These are phyloP conservation scores for Herpailurus yagouaroundi DNA, from an alignment of 2,113 vertebrate genomes.

Conservation along the genomic window DNA sequence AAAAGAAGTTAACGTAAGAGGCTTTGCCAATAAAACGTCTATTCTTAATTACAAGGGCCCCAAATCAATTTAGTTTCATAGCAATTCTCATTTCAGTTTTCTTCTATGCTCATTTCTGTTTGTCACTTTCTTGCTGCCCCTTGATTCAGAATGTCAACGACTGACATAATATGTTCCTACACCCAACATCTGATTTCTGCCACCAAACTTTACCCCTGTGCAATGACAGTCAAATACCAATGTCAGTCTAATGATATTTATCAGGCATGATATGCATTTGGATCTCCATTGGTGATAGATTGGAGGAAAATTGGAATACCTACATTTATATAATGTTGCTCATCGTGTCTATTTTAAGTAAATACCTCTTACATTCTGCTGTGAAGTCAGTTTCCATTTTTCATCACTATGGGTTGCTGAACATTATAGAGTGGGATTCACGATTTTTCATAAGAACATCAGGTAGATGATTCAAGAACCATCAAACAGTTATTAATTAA, in stretches of 20 bases:
- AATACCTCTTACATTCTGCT: neutral
- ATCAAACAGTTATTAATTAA: slow-evolving; percentile 13
- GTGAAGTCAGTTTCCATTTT: neutral
- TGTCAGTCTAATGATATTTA: slow-evolving; percentile 43
- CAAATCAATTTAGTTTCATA: neutral
- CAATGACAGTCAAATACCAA: slow-evolving; percentile 5
- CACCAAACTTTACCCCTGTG: neutral
- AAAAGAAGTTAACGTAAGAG: neutral
- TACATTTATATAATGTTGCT: slow-evolving; percentile 23
- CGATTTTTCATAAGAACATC: slow-evolving; percentile 15
- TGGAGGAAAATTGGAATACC: slow-evolving; percentile 50
- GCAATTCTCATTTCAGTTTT: neutral
- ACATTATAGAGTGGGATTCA: neutral
- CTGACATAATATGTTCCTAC: neutral
- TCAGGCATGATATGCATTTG: neutral
- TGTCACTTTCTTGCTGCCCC: neutral
- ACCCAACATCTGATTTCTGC: slow-evolving; percentile 11
- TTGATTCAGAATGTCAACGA: neutral
- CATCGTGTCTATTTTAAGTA: slow-evolving; percentile 19
- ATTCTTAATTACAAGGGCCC: neutral
- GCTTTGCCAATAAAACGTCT: neutral
- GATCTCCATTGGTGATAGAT: slow-evolving; percentile 51
- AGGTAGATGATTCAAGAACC: slow-evolving; percentile 27
- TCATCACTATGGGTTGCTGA: neutral
- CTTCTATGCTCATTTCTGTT: neutral